These are phyloP conservation scores for Polyommatus icarus DNA, from an alignment of 2,888 invertebrate species.

Conservation along the genomic window DNA sequence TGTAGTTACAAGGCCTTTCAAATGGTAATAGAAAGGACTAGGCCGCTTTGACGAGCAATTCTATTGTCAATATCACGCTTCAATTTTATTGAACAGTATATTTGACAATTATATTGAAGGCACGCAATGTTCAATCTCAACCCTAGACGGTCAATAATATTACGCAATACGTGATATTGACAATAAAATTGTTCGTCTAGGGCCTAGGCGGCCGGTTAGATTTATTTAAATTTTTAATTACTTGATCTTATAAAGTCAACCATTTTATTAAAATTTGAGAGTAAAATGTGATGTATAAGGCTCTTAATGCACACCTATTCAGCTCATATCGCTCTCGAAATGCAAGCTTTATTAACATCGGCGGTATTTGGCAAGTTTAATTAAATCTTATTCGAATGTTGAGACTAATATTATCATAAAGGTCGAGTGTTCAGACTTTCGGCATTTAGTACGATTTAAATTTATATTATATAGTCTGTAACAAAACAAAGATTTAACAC, in stretches of 20 bases:
- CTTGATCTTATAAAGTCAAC: background rate
- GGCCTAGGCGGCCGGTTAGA: too few species aligned
- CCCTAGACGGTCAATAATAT: too few species aligned
- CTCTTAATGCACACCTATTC: background rate
- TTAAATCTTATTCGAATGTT: conserved; percentile 24
- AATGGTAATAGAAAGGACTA: too few species aligned
- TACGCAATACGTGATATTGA: too few species aligned
- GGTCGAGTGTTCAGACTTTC: background rate
- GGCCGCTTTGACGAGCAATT: too few species aligned
- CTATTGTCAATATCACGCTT: too few species aligned
- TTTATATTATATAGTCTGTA: background rate
- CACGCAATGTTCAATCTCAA: too few species aligned
- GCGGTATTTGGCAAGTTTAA: conserved; percentile 16
- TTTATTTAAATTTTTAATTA: too few species aligned
- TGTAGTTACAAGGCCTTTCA: too few species aligned
- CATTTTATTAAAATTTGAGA: background rate
- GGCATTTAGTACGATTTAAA: background rate
- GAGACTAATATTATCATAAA: background rate
- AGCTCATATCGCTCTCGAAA: background rate
- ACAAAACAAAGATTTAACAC: background rate
- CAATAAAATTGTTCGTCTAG: too few species aligned
- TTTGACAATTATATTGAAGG: too few species aligned
- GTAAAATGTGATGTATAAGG: background rate
- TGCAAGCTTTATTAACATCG: background rate
- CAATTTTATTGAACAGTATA: too few species aligned